phyloP scores from a whole-genome alignment of 1,140 invertebrate genomes.

The Drosophila ercepeae region DNA sequence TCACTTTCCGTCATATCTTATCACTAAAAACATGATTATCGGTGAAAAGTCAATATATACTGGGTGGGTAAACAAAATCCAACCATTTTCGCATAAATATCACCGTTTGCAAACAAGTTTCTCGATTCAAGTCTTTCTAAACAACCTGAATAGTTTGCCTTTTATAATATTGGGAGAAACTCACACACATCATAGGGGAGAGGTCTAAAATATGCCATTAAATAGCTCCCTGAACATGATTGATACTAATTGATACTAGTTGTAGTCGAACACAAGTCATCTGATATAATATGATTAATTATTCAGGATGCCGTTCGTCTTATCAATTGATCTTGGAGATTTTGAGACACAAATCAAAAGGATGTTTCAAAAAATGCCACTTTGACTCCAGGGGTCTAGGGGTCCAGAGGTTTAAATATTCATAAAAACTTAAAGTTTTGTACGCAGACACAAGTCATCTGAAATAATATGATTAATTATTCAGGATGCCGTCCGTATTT shows the following conservation, averaged over 20 bases:
- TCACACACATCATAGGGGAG: conserved; percentile 32
- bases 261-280: conserved; percentile 28
- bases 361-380: conserved; percentile 14
- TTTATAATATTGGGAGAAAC: conserved; percentile 30
- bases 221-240: conserved; percentile 17
- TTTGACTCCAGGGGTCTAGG: not conserved
- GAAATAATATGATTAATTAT: conserved; percentile 35
- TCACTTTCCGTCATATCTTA: conserved; percentile 44
- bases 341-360: conserved; percentile 46
- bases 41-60: not conserved
- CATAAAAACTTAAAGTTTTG: not conserved
- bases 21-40: conserved; percentile 8
- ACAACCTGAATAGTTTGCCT: not conserved
- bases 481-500: conserved; percentile 52
- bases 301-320: conserved; percentile 47
- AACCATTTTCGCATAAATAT: not conserved
- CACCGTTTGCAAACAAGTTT: conserved; percentile 3
- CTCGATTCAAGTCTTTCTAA: not conserved
- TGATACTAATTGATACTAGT: too few relatives aligned
- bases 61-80: not conserved
- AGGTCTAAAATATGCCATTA: conserved; percentile 29
- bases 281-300: conserved; percentile 26
- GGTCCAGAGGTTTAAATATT: too few relatives aligned
- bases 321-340: conserved; percentile 33
- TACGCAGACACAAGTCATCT: conserved; percentile 56